Evolutionary conservation across 1,140 invertebrate genomes (phyloP).

Genomic region (Ridgeia piscesae): DNA sequence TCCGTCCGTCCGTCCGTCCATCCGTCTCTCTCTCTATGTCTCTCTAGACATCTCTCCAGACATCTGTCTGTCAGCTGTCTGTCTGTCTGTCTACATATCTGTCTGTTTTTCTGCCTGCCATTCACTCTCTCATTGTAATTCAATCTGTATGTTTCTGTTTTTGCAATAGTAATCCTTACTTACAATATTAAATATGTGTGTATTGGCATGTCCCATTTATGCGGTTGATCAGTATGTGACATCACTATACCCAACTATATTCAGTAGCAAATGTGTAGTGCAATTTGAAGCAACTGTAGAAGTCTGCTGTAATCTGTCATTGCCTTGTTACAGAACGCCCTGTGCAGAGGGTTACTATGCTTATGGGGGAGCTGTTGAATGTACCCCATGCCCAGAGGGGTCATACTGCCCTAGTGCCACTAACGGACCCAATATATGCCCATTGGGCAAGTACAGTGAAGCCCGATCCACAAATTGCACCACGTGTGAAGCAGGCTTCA

Average conservation of each 20-base stretch:
- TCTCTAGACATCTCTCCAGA: too few relatives aligned
- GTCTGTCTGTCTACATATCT: too few relatives aligned
- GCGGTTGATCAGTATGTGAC: too few relatives aligned
- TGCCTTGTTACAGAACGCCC: constrained; percentile 30
- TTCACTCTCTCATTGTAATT: too few relatives aligned
- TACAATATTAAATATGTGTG: too few relatives aligned
- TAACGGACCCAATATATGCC: constrained; percentile 38
- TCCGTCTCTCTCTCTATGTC: too few relatives aligned
- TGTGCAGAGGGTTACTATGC: constrained; percentile 44
- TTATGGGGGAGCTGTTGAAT: constrained; percentile 37
- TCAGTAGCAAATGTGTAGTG: not conserved
- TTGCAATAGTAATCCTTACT: too few relatives aligned
- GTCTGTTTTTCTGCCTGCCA: too few relatives aligned
- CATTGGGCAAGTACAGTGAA: constrained; percentile 44
- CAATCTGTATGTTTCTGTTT: too few relatives aligned
- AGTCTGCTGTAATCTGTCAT: not conserved
- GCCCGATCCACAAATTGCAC: constrained; percentile 31
- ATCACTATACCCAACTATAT: not conserved
- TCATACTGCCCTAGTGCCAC: constrained; percentile 39
- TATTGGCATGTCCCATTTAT: too few relatives aligned
- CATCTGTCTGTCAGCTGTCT: too few relatives aligned
- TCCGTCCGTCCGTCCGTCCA: too few relatives aligned
- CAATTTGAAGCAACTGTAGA: not conserved
- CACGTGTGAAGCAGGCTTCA: constrained; percentile 18
- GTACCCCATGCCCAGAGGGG: constrained; percentile 44